A percentile compares a stretch with the other conserved stretches of the same genome.
These are phyloP conservation scores for Macropis europaea DNA, from an alignment of 2,888 invertebrate genomes.

Conservation along the genomic window DNA sequence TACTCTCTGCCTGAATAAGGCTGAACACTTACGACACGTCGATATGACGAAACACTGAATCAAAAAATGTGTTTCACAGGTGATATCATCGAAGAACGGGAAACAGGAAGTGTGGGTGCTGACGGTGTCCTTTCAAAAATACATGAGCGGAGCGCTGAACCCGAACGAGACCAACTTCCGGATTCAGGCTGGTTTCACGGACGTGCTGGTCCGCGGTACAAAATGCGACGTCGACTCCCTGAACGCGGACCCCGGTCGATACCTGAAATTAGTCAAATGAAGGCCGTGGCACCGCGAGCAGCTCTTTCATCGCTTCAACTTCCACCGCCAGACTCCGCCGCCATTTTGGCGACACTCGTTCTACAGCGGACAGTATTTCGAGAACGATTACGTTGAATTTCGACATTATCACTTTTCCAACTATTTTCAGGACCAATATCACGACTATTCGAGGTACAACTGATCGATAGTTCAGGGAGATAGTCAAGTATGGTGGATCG, in stretches of 20 bases:
- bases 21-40: too few relatives aligned
- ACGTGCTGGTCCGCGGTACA: slow-evolving; percentile 82
- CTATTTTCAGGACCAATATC: too few relatives aligned
- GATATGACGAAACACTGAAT: too few relatives aligned
- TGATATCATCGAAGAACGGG: slow-evolving; percentile 53
- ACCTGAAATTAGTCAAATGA: slow-evolving; percentile 50
- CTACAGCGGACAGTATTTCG: not conserved
- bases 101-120: slow-evolving; percentile 73
- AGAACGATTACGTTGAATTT: not conserved
- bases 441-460: too few relatives aligned
- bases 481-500: too few relatives aligned
- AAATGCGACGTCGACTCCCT: slow-evolving; percentile 79
- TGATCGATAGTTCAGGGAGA: too few relatives aligned
- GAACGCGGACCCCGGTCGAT: not conserved
- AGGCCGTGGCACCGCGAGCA: slow-evolving; percentile 65
- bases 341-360: not conserved
- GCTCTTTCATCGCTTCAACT: slow-evolving; percentile 10
- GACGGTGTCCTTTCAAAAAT: slow-evolving; percentile 71
- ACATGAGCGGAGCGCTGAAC: slow-evolving; percentile 70
- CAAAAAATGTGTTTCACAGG: slow-evolving; percentile 61
- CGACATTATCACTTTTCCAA: not conserved
- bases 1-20: too few relatives aligned
- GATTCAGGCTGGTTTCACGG: slow-evolving; percentile 84
- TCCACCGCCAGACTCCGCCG: not conserved
- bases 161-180: slow-evolving; percentile 85